Conservation (phyloP, 2,888 invertebrate species). For the Metellina segmentata region DNA sequence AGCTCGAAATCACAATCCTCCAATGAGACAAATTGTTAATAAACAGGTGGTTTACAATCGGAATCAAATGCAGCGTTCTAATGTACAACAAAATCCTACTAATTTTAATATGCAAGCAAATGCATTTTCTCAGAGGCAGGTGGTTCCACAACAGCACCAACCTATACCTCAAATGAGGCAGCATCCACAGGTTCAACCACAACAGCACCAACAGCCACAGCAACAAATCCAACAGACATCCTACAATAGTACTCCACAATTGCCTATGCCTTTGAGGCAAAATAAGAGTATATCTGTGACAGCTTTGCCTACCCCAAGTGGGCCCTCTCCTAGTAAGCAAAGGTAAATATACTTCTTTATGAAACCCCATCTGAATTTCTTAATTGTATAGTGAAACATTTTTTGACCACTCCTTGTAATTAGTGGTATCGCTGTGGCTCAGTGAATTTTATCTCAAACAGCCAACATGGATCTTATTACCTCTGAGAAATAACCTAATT, state of each 20-base stretch:
- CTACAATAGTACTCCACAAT: conserved; percentile 28
- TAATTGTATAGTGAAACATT: too few relatives aligned
- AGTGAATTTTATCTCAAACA: too few relatives aligned
- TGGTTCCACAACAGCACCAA: conserved; percentile 41
- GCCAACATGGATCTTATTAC: too few relatives aligned
- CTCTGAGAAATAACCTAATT: too few relatives aligned
- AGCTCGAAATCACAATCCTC: conserved; percentile 23
- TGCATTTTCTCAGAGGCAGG: conserved; percentile 1
- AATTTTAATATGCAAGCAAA: conserved; percentile 31
- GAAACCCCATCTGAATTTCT: too few relatives aligned
- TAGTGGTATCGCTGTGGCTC: too few relatives aligned
- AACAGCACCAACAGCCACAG: conserved; percentile 43
- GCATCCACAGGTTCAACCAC: conserved; percentile 27
- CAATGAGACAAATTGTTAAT: conserved; percentile 14
- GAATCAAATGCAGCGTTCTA: conserved; percentile 27
- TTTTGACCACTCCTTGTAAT: too few relatives aligned
- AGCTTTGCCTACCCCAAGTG: conserved; percentile 56
- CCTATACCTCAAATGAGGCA: conserved; percentile 50
- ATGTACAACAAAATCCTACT: conserved; percentile 24
- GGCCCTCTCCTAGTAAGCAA: conserved; percentile 67
- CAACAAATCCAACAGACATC: conserved; percentile 28
- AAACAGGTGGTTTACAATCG: conserved; percentile 8
- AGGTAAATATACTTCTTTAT: conserved; percentile 45
- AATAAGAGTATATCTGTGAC: conserved; percentile 73
- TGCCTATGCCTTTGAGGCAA: conserved; percentile 66